Percentiles rank a stretch among this genome's conserved stretches.
phyloP scores from a whole-genome alignment of 2,113 vertebrate genomes.

The Antechinus flavipes region DNA sequence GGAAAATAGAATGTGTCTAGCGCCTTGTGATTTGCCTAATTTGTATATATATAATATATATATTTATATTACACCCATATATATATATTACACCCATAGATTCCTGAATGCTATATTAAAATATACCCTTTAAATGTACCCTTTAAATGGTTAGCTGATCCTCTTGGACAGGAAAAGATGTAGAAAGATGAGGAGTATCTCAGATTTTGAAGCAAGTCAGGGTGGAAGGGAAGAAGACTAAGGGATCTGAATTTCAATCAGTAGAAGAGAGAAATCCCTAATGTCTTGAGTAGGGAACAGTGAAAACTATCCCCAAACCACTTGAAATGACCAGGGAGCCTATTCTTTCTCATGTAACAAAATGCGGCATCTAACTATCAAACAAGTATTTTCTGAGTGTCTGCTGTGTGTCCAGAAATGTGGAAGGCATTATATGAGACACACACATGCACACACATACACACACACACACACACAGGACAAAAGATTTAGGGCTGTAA shows the following conservation, averaged over 20 bases:
- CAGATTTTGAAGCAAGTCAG: neutral
- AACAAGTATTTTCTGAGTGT: too few relatives aligned
- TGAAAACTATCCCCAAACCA: too few relatives aligned
- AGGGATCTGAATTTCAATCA: neutral
- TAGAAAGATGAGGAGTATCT: neutral
- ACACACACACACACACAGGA: too few relatives aligned
- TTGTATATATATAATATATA: too few relatives aligned
- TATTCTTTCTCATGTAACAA: too few relatives aligned
- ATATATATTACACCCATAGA: neutral
- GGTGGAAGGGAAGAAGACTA: neutral
- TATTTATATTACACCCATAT: neutral
- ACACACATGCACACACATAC: too few relatives aligned
- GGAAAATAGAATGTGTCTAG: slow-evolving; percentile 32
- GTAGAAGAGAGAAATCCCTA: too few relatives aligned
- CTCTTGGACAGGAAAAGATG: neutral
- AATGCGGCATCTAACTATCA: too few relatives aligned
- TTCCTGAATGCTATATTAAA: neutral
- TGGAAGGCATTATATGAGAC: too few relatives aligned
- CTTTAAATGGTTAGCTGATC: neutral
- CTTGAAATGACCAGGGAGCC: too few relatives aligned
- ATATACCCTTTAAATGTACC: neutral
- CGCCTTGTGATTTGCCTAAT: slow-evolving; percentile 18
- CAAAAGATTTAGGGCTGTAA: too few relatives aligned
- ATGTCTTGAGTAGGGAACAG: neutral
- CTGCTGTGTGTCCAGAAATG: too few relatives aligned